Base-by-base conservation (phyloP, 53 echinoderm and acorn worm species). In the Echinarachnius parma region DNA sequence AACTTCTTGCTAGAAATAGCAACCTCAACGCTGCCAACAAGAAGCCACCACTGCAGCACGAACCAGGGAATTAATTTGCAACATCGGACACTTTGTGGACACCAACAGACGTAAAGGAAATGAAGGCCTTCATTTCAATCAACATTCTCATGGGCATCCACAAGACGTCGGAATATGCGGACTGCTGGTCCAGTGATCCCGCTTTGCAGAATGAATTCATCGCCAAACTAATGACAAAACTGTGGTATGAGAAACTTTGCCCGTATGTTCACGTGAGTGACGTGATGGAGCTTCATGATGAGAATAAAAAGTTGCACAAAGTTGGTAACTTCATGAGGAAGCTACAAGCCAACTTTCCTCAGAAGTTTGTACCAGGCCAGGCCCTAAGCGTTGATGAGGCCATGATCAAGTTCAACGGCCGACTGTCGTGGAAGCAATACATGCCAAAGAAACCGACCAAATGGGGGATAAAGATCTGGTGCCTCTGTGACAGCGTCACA, bases 351-450 rank as follows among this genome's bases (percentile, higher is more conserved):
- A 58, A 58, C 25, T 75, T 75, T 37, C 75, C 42, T 11, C 3
- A 11, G 23, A 75, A 44, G 75, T 75, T 46, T 44, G 50, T 30
- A 7, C 78, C 78, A 36, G 64, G 64, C n/a, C 63, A 35, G 18
- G 46, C 53, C 4, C 33, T 78, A 2, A 59, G 46, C 5, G 22
- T 78, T 2, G 65, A 79, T 48, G 79, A 79, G 44, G 64, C 67
- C 27, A 78, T 78, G 78, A 78, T 78, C 21, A 78, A 66, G 31
- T 78, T 29, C 57, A 64, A 78, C 15, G 78, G 78, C 22, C 50
- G 78, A 66, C 30, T 65, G 7, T 66, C 52, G 5, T 53, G 63
- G 64, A 78, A 78, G 53, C 78, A 78, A 26, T 66, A 78, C 55
- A 78, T 78, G 65, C 78, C 66, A 28, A 34, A 20, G 22, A 78